phyloP scores from a whole-genome alignment of 2,888 invertebrate species.

The Furcula furcula region DNA sequence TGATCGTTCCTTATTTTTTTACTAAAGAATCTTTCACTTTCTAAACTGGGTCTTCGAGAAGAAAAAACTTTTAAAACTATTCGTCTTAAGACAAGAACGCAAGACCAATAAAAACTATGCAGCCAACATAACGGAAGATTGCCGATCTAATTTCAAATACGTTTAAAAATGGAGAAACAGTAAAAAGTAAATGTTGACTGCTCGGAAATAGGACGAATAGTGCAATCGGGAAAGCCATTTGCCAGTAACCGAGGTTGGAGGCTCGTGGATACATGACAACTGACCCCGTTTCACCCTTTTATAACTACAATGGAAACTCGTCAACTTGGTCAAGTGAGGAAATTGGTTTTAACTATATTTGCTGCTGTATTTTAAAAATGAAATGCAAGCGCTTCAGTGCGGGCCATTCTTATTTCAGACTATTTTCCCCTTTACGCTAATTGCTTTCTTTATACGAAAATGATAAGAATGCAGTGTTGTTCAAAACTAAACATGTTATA shows the following conservation, averaged over 20 bases:
- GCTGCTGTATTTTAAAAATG: slow-evolving; percentile 1
- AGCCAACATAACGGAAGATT: slow-evolving; percentile 16
- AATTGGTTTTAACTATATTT: slow-evolving; percentile 23
- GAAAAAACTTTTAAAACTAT: slow-evolving; percentile 12
- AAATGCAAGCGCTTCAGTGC: too few relatives aligned
- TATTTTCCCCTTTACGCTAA: too few relatives aligned
- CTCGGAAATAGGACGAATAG: slow-evolving; percentile 17
- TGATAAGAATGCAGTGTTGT: too few relatives aligned
- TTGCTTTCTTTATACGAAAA: too few relatives aligned
- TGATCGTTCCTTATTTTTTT: too few relatives aligned
- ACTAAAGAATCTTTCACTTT: too few relatives aligned
- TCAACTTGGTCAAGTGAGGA: slow-evolving; percentile 35
- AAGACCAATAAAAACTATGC: slow-evolving; percentile 19
- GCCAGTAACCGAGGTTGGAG: slow-evolving; percentile 34
- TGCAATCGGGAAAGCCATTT: slow-evolving; percentile 56
- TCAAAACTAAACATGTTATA: too few relatives aligned
- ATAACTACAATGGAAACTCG: slow-evolving; percentile 54
- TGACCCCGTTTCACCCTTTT: slow-evolving; percentile 55
- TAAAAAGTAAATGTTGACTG: slow-evolving; percentile 17
- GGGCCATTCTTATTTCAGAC: too few relatives aligned
- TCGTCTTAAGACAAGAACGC: too few relatives aligned
- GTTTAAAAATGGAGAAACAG: too few relatives aligned
- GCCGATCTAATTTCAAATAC: slow-evolving; percentile 34
- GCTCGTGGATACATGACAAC: slow-evolving; percentile 35
- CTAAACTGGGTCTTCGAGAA: too few relatives aligned